Evolutionary conservation across 2,888 invertebrate species (phyloP), one percentile per base, ranked within the genome.

Genomic region (Meteorus cinctellus): DNA sequence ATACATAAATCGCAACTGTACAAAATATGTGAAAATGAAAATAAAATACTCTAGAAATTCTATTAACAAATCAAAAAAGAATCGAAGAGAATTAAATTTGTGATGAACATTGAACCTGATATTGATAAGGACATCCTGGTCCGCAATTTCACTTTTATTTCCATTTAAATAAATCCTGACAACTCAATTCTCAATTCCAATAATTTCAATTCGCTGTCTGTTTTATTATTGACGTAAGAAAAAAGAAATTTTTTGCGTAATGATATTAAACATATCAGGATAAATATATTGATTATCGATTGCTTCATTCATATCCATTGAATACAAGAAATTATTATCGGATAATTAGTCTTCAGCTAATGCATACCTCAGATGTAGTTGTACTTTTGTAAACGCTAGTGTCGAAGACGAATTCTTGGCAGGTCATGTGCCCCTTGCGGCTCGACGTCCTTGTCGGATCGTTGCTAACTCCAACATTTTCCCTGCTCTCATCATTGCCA

Each of bases 401-500:
- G 84, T 94, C 93, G 86, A 92, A 95, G 31, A 94, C 90, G 85
- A 91, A 94, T 60, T 89, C 82, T 51, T 91, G 87, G 85, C 94
- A 94, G 10, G 86, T 88, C 60, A 78, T 77, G 51, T 78, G 62
- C 27, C 79, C 78, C 34, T 77, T 71, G 14, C 19, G n/a, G 55
- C 78, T 77, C 69, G 75, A 68, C 16, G 77, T 45, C 62, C 78
- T 76, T 73, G 73, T 69, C 8, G 77, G 63, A 34, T 74, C 72
- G 72, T 78, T 77, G 59, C 71, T 77, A 62, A 82, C 81, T 59
- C 19, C 62, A 34, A 74, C 59, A 55, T 72, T 76, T 59, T 72
- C 79, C 51, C 79, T 75, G 29, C 75, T 78, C 27, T 63, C 69
- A 29, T 68, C 60, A 41, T 70, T 75, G 55, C 55, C 55, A 19